These are phyloP conservation scores for Margarornis squamiger DNA, from an alignment of 2,797 vertebrate genomes.

Conservation along the genomic window DNA sequence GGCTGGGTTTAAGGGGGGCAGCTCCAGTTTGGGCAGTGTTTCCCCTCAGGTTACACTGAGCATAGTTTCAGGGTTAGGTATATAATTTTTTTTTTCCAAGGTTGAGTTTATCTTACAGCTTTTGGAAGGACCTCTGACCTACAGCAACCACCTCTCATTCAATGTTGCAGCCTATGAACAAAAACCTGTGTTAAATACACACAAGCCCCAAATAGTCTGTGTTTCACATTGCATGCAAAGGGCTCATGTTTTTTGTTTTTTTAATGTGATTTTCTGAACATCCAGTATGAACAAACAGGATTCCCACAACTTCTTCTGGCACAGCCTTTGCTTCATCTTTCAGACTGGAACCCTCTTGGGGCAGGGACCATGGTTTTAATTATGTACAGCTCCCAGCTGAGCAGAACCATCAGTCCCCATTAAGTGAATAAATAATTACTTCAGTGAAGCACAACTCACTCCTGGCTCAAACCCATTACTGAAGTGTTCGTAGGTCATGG, in stretches of 20 bases:
- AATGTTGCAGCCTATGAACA: neutral
- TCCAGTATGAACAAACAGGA: neutral
- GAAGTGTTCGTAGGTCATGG: neutral
- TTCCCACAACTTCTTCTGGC: conserved; percentile 4
- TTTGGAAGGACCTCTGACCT: neutral
- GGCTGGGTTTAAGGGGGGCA: neutral
- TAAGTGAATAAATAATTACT: conserved; percentile 69
- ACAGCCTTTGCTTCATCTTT: conserved; percentile 25
- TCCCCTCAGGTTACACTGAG: neutral
- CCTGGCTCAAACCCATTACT: conserved; percentile 41
- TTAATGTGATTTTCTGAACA: neutral
- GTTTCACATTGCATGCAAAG: neutral
- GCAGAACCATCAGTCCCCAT: conserved; percentile 45
- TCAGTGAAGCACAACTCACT: conserved; percentile 40
- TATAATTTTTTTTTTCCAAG: neutral
- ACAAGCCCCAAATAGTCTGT: neutral
- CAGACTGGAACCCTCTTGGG: conserved; percentile 44
- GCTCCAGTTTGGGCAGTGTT: neutral
- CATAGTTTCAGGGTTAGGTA: neutral
- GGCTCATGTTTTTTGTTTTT: neutral
- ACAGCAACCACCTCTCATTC: neutral
- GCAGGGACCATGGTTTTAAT: conserved; percentile 55
- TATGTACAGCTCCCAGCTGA: conserved; percentile 51
- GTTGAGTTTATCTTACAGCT: neutral
- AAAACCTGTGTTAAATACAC: neutral